phyloP scores from a whole-genome alignment of 2,888 invertebrate genomes.

The Apodemia zela region DNA sequence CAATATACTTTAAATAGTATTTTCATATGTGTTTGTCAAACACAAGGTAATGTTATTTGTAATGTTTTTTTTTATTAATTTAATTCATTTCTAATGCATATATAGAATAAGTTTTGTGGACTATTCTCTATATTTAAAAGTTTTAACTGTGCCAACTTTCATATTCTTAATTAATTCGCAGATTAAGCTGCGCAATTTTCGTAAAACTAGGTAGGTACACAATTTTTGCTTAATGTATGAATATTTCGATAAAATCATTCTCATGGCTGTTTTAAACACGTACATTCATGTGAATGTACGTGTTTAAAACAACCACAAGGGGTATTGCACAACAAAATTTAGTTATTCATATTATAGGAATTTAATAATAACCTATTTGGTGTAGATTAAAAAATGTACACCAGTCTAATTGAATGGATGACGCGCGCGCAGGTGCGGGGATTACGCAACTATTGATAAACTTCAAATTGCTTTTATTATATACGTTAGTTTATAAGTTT shows the following conservation, averaged over 20 bases:
- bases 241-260: neutral
- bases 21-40: no score
- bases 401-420: conserved; percentile 30
- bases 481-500: neutral
- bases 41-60: no score
- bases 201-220: no score
- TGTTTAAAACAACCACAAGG: neutral
- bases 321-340: conserved; percentile 21
- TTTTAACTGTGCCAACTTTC: no score
- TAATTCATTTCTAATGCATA: no score
- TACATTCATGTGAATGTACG: neutral
- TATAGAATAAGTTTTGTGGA: no score
- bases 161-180: no score
- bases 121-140: no score
- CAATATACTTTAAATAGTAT: no score
- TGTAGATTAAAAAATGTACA: conserved; percentile 31
- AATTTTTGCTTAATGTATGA: no score
- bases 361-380: conserved; percentile 27
- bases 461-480: conserved; percentile 4
- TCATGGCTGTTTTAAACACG: neutral
- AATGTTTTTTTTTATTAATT: no score
- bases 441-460: conserved; percentile 28
- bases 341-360: conserved; percentile 25
- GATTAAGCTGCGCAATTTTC: no score
- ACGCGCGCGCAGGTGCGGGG: conserved; percentile 36